Base-by-base conservation (phyloP, 2,888 invertebrate species). In the Cephalotes varians region DNA sequence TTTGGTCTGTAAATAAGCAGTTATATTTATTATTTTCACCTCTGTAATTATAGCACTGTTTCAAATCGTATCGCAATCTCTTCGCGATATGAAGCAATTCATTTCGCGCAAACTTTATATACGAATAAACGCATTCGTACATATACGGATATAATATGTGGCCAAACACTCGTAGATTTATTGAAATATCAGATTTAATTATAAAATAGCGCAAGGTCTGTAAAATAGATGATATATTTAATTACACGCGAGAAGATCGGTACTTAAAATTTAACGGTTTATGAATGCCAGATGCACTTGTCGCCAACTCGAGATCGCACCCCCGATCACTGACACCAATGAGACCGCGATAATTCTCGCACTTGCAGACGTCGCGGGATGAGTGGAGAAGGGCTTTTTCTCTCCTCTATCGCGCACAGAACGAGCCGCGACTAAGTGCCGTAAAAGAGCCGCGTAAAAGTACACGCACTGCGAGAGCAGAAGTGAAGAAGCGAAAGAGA, bases 371-470 rank as follows among this genome's bases (percentile, higher is more conserved):
- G 67, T 31, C 21, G 67, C 77, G 56, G 44, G 44, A 79, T 79
- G 69, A 67, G 56, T 67, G 77, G 25, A 31, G 37, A 28, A 67
- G 56, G 15, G 49, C 67, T 84, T 77, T 80, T 80, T 64, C 71
- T 76, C 76, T 84, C 81, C 71, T 81, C 80, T 62, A 72, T 56
- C 51, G 83, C 58, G 83, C 64, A 81, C 58, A 83, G 84, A 86
- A 89, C 87, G 82, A 89, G 86, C 86, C 86, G 82, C 87, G 77
- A 90, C 89, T 87, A 88, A 90, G 83, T 88, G 87, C 85, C 88
- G 87, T 90, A 88, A 90, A 89, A 87, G 64, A 64, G 87, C 88
- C 74, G 86, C 84, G 86, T 90, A 89, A 89, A 89, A 86, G 88
- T 86, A 85, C 83, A 77, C 79, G 81, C 82, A 84, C 56, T 40